Base-by-base conservation (phyloP, 2,888 invertebrate species). In the Petrolisthes manimaculis region DNA sequence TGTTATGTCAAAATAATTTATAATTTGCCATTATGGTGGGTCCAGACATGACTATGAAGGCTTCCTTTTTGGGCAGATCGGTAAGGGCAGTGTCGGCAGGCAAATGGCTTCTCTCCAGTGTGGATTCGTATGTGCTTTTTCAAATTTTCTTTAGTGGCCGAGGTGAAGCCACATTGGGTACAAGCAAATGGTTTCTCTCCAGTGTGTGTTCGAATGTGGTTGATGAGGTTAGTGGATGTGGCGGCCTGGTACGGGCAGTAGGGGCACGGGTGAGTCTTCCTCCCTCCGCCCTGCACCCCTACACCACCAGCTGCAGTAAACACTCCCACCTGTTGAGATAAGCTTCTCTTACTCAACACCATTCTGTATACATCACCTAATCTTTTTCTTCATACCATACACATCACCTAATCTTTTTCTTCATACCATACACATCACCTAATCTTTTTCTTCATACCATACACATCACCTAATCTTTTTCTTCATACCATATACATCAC, bases 81-180 rank as follows among this genome's bases (percentile, higher is more conserved):
- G 24, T 90, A 89, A 8, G 86, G 84, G 37, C 88, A 90, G 53
- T 81, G 87, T 6, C 55, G 86, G 79, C 90, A 89, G 21, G 86
- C 88, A 87, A 84, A 90, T 18, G 89, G 90, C 86, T 90, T 90
- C 21, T 90, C 90, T 54, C 90, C 90, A 3, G 89, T 88, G 69
- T 90, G 89, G 18, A 75, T 88, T 12, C 87, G 56, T 86, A 89
- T 89, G 71, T 89, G 90, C 37, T 80, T 82, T 56, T 90, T 87
- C 82, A 99, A 94, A 94, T 99, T 98, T 94, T 99, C 98, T 91
- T 98, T 98, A 92, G 97, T 95, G 91, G 98, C 82, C 9, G 83
- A 82, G 56, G 24, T 83, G 83, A 83, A 83, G 12, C 77, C 61
- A 83, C 86, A 89, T 5, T 77, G 78, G 3, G n/a, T 5, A 54